A percentile compares a stretch with the other conserved stretches of the same genome.
Evolutionary conservation across 2,113 vertebrate species (phyloP).

Genomic region (Zapornia atra): DNA sequence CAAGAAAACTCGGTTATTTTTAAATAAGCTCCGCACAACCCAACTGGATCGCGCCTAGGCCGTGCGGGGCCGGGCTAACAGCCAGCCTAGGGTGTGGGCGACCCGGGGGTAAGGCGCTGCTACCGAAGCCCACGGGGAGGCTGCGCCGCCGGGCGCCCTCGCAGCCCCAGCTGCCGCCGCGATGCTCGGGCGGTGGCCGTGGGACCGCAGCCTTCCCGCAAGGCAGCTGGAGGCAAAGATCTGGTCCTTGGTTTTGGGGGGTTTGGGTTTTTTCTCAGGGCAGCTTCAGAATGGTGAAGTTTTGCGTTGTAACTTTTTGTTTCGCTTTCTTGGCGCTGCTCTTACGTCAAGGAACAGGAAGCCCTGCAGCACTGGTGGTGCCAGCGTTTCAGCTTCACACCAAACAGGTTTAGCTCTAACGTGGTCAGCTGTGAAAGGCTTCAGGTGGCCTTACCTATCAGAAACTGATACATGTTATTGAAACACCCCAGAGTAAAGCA

Average conservation of each 20-base stretch:
- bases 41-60: too few relatives aligned
- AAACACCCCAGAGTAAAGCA: background rate
- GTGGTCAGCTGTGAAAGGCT: rapidly evolving
- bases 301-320: rapidly evolving
- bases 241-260: too few relatives aligned
- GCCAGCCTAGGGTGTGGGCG: too few relatives aligned
- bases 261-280: background rate
- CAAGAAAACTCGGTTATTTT: background rate
- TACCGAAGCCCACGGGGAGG: too few relatives aligned
- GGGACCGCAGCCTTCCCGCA: rapidly evolving
- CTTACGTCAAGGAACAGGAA: rapidly evolving
- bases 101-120: too few relatives aligned
- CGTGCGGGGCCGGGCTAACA: too few relatives aligned
- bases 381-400: rapidly evolving
- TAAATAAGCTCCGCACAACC: too few relatives aligned
- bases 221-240: rapidly evolving
- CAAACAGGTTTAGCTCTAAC: background rate
- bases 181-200: background rate
- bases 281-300: background rate
- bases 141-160: too few relatives aligned
- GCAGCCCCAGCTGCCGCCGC: rapidly evolving
- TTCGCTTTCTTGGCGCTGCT: too few relatives aligned
- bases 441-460: background rate
- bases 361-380: background rate
- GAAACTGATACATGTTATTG: rapidly evolving